Base-by-base conservation (phyloP, 2,113 vertebrate species). In the Glareola pratincola region DNA sequence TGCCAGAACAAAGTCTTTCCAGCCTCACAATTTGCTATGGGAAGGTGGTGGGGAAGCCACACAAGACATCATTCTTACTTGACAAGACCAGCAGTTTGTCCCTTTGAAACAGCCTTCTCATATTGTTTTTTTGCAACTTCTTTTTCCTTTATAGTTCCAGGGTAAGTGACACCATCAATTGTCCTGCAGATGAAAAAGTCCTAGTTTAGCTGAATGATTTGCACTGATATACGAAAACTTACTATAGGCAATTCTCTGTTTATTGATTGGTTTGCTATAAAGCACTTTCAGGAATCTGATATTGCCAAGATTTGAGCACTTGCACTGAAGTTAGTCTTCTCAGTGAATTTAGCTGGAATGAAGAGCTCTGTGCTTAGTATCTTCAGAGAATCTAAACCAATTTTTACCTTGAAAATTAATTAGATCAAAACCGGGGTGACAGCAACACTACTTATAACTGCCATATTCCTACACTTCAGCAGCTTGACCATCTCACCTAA, bases 11-110 rank as follows among this genome's bases (percentile, higher is more conserved):
- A 60, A 66, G 36, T 43, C 71, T 83, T 92, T 88, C 45, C 63
- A 68, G 2, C 47, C 57, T 72, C 68, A 50, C 63, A 66, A 45
- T 67, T 71, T 81, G 62, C 79, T 76, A 21, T 17, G 36, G 67
- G 39, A 64, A 34, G 74, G 27, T 43, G 60, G 19, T 45, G 30
- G 34, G 59, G 85, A 89, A 93, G 45, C 36, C 62, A 81, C 54
- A 89, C 8, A 56, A 75, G 30, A 41, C 27, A 43, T 47, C 9
- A 47, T 34, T 53, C 98, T 98, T 98, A 99, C 99, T 98, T 99
- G 96, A 99, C 98, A 17, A 99, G 96, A 24, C 99, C 99, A 11
- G 99, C 99, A 51, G 98, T 99, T 96, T 99, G 98, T 45, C 99
- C 99, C 8, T 94, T 98, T 68, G 98, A 97, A 95, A 99, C 99